Percentiles rank a stretch among this genome's conserved stretches.
phyloP scores from a whole-genome alignment of 2,113 vertebrate species.

The Oncorhynchus tshawytscha region DNA sequence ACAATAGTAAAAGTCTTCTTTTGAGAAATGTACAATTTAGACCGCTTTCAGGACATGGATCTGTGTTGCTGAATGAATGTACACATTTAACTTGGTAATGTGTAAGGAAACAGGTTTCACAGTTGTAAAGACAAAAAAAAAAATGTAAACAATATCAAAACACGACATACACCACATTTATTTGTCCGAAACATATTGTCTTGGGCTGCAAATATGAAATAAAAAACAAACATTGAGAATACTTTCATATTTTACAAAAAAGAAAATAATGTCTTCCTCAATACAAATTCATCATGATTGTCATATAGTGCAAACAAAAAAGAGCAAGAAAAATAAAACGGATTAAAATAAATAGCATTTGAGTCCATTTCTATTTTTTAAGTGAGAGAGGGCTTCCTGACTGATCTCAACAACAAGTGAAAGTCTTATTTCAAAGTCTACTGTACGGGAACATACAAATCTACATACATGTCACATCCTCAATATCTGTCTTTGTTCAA shows the following conservation, averaged over 20 bases:
- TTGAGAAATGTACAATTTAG: slow-evolving; percentile 30
- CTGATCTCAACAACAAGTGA: slow-evolving; percentile 63
- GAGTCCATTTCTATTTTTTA: slow-evolving; percentile 69
- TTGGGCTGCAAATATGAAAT: slow-evolving; percentile 85
- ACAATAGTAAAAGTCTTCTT: slow-evolving; percentile 19
- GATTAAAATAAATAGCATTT: slow-evolving; percentile 74
- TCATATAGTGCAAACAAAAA: slow-evolving; percentile 83
- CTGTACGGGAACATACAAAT: slow-evolving; percentile 1
- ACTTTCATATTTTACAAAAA: slow-evolving; percentile 92
- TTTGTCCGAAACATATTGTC: neutral
- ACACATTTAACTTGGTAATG: slow-evolving; percentile 32
- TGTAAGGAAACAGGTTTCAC: slow-evolving; percentile 74
- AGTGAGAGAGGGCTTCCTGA: slow-evolving; percentile 63
- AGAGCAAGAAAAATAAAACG: slow-evolving; percentile 28
- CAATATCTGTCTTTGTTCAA: neutral
- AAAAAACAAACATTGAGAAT: slow-evolving; percentile 73
- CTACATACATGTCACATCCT: neutral
- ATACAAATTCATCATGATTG: slow-evolving; percentile 88
- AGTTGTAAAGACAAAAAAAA: slow-evolving; percentile 91
- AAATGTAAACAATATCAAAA: slow-evolving; percentile 88
- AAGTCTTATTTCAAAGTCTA: neutral
- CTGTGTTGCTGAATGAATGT: slow-evolving; percentile 6
- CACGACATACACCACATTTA: slow-evolving; percentile 88
- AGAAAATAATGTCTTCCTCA: slow-evolving; percentile 71
- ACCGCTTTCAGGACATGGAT: neutral